Conservation (phyloP, 2,888 invertebrate genomes). For the Erpobdella octoculata region DNA sequence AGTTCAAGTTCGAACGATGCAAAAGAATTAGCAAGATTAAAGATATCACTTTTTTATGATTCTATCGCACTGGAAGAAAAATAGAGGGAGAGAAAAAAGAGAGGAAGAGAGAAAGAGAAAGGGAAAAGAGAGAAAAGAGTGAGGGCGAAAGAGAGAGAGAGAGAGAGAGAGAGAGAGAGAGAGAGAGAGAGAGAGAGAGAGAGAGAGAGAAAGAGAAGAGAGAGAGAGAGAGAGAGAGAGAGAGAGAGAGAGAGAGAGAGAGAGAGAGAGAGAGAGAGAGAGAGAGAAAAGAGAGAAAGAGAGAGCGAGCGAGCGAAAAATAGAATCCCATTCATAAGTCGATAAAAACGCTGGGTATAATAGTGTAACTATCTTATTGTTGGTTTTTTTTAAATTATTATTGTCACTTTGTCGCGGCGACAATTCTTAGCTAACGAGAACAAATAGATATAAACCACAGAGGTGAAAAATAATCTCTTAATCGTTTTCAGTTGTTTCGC, state of each 20-base stretch:
- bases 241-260: slow-evolving; percentile 16
- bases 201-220: not conserved
- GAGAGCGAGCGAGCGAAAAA: too few relatives aligned
- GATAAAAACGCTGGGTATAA: not conserved
- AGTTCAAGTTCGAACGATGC: too few relatives aligned
- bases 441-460: too few relatives aligned
- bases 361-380: too few relatives aligned
- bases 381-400: too few relatives aligned
- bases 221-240: slow-evolving; percentile 18
- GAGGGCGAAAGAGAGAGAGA: not conserved
- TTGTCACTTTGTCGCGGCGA: too few relatives aligned
- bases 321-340: not conserved
- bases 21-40: too few relatives aligned
- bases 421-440: too few relatives aligned
- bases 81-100: not conserved
- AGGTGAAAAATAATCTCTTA: too few relatives aligned
- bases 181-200: not conserved
- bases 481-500: too few relatives aligned
- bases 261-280: slow-evolving; percentile 18
- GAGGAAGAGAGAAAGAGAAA: not conserved
- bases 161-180: not conserved
- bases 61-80: not conserved
- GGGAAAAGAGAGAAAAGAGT: not conserved
- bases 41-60: too few relatives aligned
- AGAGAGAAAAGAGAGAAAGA: slow-evolving; percentile 11